Conservation (phyloP, 1,140 invertebrate genomes). For the Drosophila sechellia region DNA sequence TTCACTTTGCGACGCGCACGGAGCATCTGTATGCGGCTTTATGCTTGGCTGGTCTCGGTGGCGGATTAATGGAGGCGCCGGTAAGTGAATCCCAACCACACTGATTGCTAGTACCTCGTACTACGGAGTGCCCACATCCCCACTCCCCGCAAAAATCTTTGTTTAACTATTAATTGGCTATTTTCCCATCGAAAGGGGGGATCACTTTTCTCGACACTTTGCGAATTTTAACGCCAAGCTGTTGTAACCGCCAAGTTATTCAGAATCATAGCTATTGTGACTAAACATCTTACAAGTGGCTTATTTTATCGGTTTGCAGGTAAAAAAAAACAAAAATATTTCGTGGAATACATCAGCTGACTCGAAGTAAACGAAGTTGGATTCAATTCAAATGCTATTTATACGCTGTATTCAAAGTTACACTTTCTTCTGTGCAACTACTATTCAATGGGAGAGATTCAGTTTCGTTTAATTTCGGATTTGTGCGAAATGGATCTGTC, state of each 20-base stretch:
- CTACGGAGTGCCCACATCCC: background rate
- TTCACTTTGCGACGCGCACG: constrained; percentile 87
- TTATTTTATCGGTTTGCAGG: background rate
- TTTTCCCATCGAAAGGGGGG: constrained; percentile 2
- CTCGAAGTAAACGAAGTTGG: no score
- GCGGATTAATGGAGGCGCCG: constrained; percentile 91
- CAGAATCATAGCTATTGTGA: background rate
- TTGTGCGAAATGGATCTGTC: no score
- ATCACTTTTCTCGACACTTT: background rate
- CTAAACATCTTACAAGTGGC: no score
- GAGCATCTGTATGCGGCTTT: constrained; percentile 88
- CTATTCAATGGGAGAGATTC: no score
- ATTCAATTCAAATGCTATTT: no score
- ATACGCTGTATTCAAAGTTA: no score
- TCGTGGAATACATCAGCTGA: no score
- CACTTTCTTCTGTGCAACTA: no score
- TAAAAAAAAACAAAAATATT: no score
- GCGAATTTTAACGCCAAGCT: background rate
- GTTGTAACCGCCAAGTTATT: constrained; percentile 1
- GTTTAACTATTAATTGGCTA: constrained; percentile 35
- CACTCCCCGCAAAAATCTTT: background rate
- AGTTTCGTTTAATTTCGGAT: background rate
- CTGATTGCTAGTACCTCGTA: constrained; percentile 26
- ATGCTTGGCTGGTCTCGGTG: constrained; percentile 89
- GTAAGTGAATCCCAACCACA: constrained; percentile 85